A percentile compares a stretch with the other conserved stretches of the same genome.
Evolutionary conservation across 2,797 vertebrate genomes (phyloP).

Genomic region (Parauchenoglanis ngamensis): DNA sequence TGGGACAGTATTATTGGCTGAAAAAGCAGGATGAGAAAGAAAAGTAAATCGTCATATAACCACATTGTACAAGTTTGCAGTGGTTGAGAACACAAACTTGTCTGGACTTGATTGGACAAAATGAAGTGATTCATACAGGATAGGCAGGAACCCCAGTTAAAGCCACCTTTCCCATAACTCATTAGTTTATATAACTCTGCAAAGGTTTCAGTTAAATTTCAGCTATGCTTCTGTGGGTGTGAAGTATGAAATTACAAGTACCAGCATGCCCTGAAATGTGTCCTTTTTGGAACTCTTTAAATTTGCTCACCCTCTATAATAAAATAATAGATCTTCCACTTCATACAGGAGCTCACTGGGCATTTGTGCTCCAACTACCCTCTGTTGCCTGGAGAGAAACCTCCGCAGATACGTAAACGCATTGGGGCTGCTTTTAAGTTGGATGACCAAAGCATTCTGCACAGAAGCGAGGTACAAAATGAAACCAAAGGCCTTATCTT

Average conservation of each 20-base stretch:
- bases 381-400: constrained; percentile 82
- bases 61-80: constrained; percentile 69
- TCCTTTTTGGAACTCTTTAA: not conserved
- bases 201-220: constrained; percentile 15
- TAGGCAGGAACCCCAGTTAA: constrained; percentile 40
- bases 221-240: not conserved
- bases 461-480: constrained; percentile 72
- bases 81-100: constrained; percentile 58
- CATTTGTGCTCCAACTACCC: constrained; percentile 83
- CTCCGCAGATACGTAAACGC: constrained; percentile 83
- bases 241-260: constrained; percentile 14
- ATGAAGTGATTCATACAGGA: constrained; percentile 41
- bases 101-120: constrained; percentile 65
- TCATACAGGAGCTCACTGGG: constrained; percentile 86
- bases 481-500: not conserved
- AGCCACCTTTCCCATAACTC: constrained; percentile 24
- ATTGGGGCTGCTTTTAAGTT: constrained; percentile 87
- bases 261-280: not conserved
- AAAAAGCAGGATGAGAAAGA: constrained; percentile 65
- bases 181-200: constrained; percentile 14
- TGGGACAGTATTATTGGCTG: constrained; percentile 40
- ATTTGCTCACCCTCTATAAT: not conserved
- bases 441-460: constrained; percentile 79
- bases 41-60: constrained; percentile 48
- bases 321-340: not conserved